Percentiles rank a stretch among this genome's conserved stretches.
Evolutionary conservation across 2,113 vertebrate species (phyloP).

Genomic region (Spea bombifrons): DNA sequence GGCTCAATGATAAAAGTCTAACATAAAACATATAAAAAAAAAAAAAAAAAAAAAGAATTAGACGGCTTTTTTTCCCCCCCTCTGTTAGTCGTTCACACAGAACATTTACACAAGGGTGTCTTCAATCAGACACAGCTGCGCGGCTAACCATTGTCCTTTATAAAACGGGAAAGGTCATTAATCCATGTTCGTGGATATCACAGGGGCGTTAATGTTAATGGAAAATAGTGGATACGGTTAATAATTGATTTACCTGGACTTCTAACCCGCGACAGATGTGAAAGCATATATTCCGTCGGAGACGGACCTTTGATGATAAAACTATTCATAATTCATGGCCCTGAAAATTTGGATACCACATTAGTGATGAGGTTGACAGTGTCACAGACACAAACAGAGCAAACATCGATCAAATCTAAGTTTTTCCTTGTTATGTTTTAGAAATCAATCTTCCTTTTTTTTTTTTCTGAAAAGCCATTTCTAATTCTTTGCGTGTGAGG

Average conservation of each 20-base stretch:
- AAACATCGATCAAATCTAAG: constrained; percentile 37
- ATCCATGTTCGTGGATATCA: constrained; percentile 36
- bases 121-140: constrained; percentile 2
- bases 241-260: constrained; percentile 44
- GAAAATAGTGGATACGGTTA: constrained; percentile 35
- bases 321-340: constrained; percentile 38
- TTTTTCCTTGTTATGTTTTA: constrained; percentile 37
- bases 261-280: constrained; percentile 29
- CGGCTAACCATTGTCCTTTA: constrained; percentile 28
- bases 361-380: constrained; percentile 21
- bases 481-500: constrained; percentile 6
- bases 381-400: constrained; percentile 23
- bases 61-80: too few species aligned
- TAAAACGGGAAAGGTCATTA: constrained; percentile 24
- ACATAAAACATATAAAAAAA: too few species aligned
- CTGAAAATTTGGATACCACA: constrained; percentile 35
- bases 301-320: constrained; percentile 8
- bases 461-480: constrained; percentile 15
- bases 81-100: not conserved
- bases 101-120: constrained; percentile 13
- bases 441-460: constrained; percentile 27
- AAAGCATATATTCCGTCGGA: constrained; percentile 8
- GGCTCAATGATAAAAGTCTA: too few species aligned
- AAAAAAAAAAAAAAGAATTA: too few species aligned
- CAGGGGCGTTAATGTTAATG: constrained; percentile 29